These are phyloP conservation scores for Bambusicola thoracicus DNA, from an alignment of 2,113 vertebrate genomes.

Conservation along the genomic window DNA sequence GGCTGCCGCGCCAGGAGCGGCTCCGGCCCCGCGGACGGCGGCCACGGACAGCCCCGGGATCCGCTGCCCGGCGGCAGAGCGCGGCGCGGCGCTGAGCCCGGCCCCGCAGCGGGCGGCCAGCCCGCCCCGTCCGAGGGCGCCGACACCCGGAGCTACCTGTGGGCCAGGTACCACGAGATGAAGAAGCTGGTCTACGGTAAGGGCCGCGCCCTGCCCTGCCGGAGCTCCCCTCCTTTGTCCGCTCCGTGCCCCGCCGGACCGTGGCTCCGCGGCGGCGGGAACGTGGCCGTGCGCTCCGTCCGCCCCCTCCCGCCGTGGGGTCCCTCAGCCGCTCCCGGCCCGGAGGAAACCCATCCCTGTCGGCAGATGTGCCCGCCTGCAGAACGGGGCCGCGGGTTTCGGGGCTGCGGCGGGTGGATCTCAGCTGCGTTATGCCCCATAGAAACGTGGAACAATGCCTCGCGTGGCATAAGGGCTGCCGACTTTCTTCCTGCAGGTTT, in stretches of 20 bases:
- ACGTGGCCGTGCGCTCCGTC: neutral
- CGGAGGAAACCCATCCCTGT: neutral
- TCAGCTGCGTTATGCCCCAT: neutral
- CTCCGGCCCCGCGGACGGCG: neutral
- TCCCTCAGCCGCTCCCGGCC: too few relatives aligned
- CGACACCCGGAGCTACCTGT: constrained; percentile 76
- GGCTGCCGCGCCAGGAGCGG: neutral
- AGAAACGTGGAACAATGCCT: neutral
- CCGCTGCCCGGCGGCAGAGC: constrained; percentile 7
- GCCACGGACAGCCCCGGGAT: constrained; percentile 26
- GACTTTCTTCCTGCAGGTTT: neutral
- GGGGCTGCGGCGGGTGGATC: neutral
- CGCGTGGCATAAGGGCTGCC: neutral
- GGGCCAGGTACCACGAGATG: constrained; percentile 83
- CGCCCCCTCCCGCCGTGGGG: too few relatives aligned
- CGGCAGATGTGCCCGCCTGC: fast-evolving
- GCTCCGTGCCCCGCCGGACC: too few relatives aligned
- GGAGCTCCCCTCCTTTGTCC: too few relatives aligned
- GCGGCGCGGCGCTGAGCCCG: constrained; percentile 3
- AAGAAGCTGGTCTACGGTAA: constrained; percentile 84
- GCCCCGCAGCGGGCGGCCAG: neutral
- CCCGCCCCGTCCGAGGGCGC: constrained; percentile 53
- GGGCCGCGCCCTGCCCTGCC: neutral
- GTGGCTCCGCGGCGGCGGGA: too few relatives aligned
- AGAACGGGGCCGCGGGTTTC: neutral